These are phyloP conservation scores for Malacoraja senta DNA, from an alignment of 2,797 vertebrate genomes.

Conservation along the genomic window DNA sequence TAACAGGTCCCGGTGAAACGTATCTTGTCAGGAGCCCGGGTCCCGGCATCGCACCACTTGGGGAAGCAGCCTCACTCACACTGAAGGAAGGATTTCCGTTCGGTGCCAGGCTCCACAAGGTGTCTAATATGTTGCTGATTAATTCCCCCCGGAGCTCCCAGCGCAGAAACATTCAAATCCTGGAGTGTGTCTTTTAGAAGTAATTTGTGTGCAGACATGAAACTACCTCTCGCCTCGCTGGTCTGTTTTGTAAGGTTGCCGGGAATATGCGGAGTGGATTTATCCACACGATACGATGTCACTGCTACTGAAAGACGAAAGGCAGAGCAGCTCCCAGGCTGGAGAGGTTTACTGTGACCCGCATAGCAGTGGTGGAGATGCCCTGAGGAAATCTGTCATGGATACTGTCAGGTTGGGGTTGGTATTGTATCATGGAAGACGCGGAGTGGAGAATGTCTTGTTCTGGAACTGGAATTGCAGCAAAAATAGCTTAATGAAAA, in stretches of 20 bases:
- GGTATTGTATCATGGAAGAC: background rate
- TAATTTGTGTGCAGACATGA: constrained; percentile 27
- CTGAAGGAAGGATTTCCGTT: background rate
- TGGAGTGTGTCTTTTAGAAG: constrained; percentile 29
- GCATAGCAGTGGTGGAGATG: background rate
- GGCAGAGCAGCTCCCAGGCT: background rate
- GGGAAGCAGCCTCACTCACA: background rate
- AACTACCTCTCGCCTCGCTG: constrained; percentile 10
- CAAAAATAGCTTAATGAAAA: background rate
- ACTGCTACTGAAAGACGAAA: background rate
- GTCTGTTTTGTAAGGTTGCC: background rate
- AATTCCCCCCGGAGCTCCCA: background rate
- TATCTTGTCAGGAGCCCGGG: background rate
- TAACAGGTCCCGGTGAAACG: background rate
- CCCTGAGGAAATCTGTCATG: background rate
- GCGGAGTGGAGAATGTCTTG: background rate
- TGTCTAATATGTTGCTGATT: background rate
- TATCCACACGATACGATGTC: background rate
- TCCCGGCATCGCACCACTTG: background rate
- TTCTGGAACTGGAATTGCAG: background rate
- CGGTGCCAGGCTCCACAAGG: background rate
- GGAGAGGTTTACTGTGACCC: background rate
- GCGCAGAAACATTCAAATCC: constrained; percentile 31
- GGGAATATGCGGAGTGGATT: background rate
- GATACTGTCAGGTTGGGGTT: background rate